These are phyloP conservation scores for Conopomorpha cramerella DNA, from an alignment of 1,140 invertebrate genomes.

Conservation along the genomic window DNA sequence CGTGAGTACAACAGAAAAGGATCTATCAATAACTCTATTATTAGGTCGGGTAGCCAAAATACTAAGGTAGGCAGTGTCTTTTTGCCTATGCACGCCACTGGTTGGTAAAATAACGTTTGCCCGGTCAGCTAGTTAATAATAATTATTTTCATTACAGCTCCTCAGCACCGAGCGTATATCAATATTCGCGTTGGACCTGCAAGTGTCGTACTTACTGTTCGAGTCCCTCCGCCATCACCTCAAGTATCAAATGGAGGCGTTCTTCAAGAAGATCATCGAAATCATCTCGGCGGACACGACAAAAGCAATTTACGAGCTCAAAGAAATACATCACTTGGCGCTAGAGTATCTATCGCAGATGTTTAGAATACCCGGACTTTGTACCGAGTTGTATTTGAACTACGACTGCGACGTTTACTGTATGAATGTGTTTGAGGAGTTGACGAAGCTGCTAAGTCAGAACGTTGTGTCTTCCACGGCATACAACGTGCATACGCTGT, in stretches of 20 bases:
- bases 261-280: conserved; percentile 85
- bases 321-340: conserved; percentile 78
- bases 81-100: no score
- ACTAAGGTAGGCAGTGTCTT: no score
- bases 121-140: no score
- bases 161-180: conserved; percentile 84
- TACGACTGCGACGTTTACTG: conserved; percentile 98
- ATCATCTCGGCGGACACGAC: conserved; percentile 84
- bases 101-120: no score
- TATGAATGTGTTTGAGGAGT: conserved; percentile 94
- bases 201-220: conserved; percentile 93
- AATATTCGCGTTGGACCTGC: conserved; percentile 86
- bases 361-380: conserved; percentile 87
- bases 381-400: conserved; percentile 96
- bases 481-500: conserved; percentile 89
- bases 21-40: no score
- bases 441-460: conserved; percentile 94
- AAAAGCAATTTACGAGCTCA: conserved; percentile 87
- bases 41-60: no score
- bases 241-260: conserved; percentile 94
- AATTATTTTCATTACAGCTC: conserved; percentile 66
- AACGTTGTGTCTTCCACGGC: conserved; percentile 90
- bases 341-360: conserved; percentile 88
- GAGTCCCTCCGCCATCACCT: conserved; percentile 89
- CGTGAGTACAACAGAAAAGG: no score